Conservation (phyloP, 2,797 vertebrate species). For the Neosalanx taihuensis region DNA sequence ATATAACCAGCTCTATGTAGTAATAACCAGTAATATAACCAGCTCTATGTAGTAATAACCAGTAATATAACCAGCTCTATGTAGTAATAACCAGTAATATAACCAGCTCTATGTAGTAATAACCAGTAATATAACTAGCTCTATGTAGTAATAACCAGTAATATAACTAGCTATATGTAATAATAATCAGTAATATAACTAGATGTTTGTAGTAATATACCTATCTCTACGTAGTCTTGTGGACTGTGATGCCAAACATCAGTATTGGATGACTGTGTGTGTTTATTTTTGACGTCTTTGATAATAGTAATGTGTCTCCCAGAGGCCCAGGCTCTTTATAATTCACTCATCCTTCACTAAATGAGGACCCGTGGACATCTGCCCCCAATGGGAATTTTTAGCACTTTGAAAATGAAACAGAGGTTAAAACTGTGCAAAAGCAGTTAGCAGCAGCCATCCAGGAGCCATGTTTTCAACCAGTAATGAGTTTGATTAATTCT, state of each 20-base stretch:
- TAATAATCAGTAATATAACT: background rate
- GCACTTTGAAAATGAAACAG: constrained; percentile 61
- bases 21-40: too few species aligned
- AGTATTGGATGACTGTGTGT: constrained; percentile 4
- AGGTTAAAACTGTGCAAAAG: constrained; percentile 65
- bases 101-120: too few species aligned
- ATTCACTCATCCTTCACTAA: constrained; percentile 51
- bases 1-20: constrained; percentile 9
- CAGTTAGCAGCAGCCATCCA: constrained; percentile 54
- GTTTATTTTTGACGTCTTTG: constrained; percentile 5
- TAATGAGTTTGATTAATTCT: constrained; percentile 77
- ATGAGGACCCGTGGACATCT: constrained; percentile 50
- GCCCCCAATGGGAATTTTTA: constrained; percentile 56
- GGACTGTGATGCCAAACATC: background rate
- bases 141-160: too few species aligned
- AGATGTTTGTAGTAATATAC: background rate
- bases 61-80: constrained; percentile 5
- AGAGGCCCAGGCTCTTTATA: constrained; percentile 36
- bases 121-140: too few species aligned
- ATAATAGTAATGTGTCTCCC: constrained; percentile 34
- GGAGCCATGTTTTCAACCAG: constrained; percentile 59
- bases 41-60: too few species aligned
- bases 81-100: constrained; percentile 14
- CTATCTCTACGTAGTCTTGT: constrained; percentile 6
- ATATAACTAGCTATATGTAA: too few species aligned